Base-by-base conservation (phyloP, 2,113 vertebrate genomes). In the Elanus axillaris region DNA sequence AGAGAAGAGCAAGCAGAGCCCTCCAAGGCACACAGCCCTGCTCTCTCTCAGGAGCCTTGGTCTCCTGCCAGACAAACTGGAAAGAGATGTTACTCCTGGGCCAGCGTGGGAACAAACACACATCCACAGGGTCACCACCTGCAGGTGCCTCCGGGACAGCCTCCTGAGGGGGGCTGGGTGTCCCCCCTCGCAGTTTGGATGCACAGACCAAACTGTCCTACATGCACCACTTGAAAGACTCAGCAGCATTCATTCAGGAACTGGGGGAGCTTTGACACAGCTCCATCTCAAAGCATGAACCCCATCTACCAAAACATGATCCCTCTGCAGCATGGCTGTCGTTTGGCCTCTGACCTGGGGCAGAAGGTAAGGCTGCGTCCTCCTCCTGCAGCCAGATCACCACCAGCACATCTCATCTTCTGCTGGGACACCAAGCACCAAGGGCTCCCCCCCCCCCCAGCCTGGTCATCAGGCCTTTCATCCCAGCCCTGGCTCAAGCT, bases 1-100 rank as follows among this genome's bases (percentile, higher is more conserved):
- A 71, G 74, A 91, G 77, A 50, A 58, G 66, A 88, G 77, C 74
- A 90, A 62, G 90, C 90, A 86, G 74, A 92, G 78, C 45, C 81
- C 92, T 96, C 50, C 23, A n/a, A 88, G 92, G 88, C 91, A 92
- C 64, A 64, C 25, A 88, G 92, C 42, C 83, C n/a, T 60, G 66
- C 76, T 76, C 29, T 23, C 87, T 52, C 76, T 59, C 5, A 0
- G 40, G 55, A 80, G 64, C 16, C 68, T 59, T 55, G 42, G 47
- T 40, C 74, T 86, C 52, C 59, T 77, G 77, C 69, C 94, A 92
- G 90, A 75, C 43, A 56, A 84, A 72, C 81, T 76, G 16, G 3
- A 86, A 74, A 90, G 50, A 91, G 68, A 79, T 23, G 50, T 69
- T 75, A 76, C 21, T 87, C 53, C 21, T 12, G 11, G 52, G 34